Evolutionary conservation across 2,888 invertebrate genomes (phyloP).

Genomic region (Dione vanillae): DNA sequence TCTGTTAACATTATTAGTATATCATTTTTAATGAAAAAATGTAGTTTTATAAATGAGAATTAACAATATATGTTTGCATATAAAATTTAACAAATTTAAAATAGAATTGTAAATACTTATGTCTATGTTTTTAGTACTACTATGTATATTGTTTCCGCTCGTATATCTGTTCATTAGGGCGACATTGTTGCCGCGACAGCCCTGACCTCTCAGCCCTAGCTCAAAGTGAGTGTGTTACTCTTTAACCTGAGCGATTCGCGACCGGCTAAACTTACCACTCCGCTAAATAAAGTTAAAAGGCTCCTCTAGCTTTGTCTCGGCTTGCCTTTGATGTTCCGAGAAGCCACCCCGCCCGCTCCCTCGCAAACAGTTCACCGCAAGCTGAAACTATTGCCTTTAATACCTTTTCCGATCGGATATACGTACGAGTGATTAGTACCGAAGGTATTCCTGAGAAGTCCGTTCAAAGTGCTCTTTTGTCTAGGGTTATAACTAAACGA

Average conservation of each 20-base stretch:
- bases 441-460: conserved; percentile 72
- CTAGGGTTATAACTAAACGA: conserved; percentile 62
- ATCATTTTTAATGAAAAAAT: too few relatives aligned
- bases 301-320: conserved; percentile 83
- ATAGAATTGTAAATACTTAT: neutral
- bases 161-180: conserved; percentile 25
- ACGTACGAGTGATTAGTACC: conserved; percentile 78
- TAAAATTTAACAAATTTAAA: neutral
- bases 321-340: conserved; percentile 79
- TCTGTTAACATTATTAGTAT: too few relatives aligned
- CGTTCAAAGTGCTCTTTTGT: conserved; percentile 75
- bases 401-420: conserved; percentile 78
- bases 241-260: conserved; percentile 84
- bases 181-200: conserved; percentile 51
- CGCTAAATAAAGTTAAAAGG: conserved; percentile 85
- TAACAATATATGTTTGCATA: neutral
- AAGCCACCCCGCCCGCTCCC: conserved; percentile 52
- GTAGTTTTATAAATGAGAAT: neutral
- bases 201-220: conserved; percentile 63
- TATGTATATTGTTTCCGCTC: neutral
- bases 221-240: conserved; percentile 84
- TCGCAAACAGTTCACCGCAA: conserved; percentile 82
- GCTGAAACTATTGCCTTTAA: conserved; percentile 81
- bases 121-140: neutral
- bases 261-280: conserved; percentile 85